Base-by-base conservation (phyloP, 2,113 vertebrate genomes). In the Ciconia boyciana region DNA sequence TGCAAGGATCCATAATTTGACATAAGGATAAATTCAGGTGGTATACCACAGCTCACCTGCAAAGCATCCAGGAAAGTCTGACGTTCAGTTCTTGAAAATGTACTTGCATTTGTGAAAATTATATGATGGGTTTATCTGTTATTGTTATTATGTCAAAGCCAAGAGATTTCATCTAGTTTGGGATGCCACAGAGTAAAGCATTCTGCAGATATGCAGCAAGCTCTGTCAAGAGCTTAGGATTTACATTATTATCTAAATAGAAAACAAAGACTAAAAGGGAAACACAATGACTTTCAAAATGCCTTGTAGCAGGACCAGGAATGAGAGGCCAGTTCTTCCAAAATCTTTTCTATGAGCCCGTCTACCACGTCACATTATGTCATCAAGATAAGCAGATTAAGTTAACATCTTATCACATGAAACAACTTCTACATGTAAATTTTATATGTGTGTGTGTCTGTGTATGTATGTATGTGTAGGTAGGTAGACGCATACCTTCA, bases 401-500 rank as follows among this genome's bases (percentile, higher is more conserved):
- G 31, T 52, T 69, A 46, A 62, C 12, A 21, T 15, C 44, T 44
- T 60, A 13, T 57, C 58, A 32, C 22, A 22, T 69, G 21, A 55
- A 69, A 44, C 20, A 80, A 71, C 34, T 76, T 66, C 71, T n/a
- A 19, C 3, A 2, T 26, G 8, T 58, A 44, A 36, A 31, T 65
- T 62, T 65, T 62, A 25, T 25, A 31, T 26, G 4, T 2, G 0
- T 41, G 6, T 26, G 10, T 71, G 41, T 58, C 21, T 62, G 5
- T 70, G 28, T 39, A 29, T 7, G 7, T 25, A 31, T 8, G 7
- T 25, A 18, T 10, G 28, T 36, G n/a, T 21, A 36, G 21, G n/a
- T 21, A 36, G 21, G 3, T 41, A 83, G 13, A 57, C 0, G 11
- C 8, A 11, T 6, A 48, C 7, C 15, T 57, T 52, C 1, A 0